Conservation (phyloP, 2,113 vertebrate genomes). For the Pyrgilauda ruficollis region DNA sequence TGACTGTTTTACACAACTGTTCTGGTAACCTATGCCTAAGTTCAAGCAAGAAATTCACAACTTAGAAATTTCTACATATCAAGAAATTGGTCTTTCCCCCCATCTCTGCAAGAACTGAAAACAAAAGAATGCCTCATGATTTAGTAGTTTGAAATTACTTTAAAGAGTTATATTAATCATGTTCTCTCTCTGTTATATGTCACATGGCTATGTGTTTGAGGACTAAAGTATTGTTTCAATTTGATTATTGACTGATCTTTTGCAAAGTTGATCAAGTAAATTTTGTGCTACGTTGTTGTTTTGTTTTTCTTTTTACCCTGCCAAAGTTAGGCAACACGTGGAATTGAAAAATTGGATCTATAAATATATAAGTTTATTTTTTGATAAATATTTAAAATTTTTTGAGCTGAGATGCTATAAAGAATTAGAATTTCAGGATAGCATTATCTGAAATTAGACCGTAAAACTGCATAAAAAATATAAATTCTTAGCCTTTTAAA, state of each 20-base stretch:
- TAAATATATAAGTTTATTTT: background rate
- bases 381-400: background rate
- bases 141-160: background rate
- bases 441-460: background rate
- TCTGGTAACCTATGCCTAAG: background rate
- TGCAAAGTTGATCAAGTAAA: background rate
- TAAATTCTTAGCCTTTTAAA: background rate
- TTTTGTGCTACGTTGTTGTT: background rate
- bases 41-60: background rate
- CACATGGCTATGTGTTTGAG: background rate
- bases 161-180: background rate
- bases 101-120: background rate
- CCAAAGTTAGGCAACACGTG: background rate
- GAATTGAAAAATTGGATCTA: background rate
- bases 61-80: background rate
- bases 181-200: background rate
- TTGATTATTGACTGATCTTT: background rate
- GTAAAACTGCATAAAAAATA: background rate
- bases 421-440: background rate
- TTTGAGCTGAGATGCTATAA: background rate
- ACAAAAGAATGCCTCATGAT: background rate
- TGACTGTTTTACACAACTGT: background rate
- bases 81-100: background rate
- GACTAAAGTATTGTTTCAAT: background rate
- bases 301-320: background rate